Conservation (phyloP, 1,140 invertebrate genomes). For the Bombus haemorrhoidalis region DNA sequence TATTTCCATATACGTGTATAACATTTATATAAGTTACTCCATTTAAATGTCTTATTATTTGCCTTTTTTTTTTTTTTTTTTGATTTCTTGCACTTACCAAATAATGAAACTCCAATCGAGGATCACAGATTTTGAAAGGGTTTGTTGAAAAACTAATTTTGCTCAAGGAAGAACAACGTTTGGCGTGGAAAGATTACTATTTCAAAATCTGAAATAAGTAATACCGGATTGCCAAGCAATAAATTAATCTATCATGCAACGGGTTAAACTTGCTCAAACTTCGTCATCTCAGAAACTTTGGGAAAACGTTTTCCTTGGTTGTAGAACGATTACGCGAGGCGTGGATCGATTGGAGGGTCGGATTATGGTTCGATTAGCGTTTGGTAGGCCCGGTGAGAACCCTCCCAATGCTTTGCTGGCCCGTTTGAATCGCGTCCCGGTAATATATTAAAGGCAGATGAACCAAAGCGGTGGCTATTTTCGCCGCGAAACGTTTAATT, state of each 20-base stretch:
- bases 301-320: neutral
- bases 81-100: too few relatives aligned
- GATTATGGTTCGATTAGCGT: conserved; percentile 24
- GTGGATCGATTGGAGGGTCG: neutral
- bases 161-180: too few relatives aligned
- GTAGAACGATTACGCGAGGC: neutral
- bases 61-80: too few relatives aligned
- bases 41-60: too few relatives aligned
- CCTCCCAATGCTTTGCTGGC: neutral
- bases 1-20: too few relatives aligned
- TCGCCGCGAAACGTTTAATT: conserved; percentile 52
- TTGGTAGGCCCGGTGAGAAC: neutral
- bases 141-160: too few relatives aligned
- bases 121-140: too few relatives aligned
- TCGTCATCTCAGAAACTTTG: neutral
- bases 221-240: neutral
- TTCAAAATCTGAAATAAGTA: neutral
- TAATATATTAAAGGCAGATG: conserved; percentile 53
- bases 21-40: too few relatives aligned
- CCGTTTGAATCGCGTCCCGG: conserved; percentile 24
- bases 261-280: neutral
- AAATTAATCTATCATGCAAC: neutral
- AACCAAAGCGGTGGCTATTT: conserved; percentile 47
- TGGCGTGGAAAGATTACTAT: too few relatives aligned
- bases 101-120: too few relatives aligned